Conservation (phyloP, 2,797 vertebrate genomes). For the Lepilemur septentrionalis region DNA sequence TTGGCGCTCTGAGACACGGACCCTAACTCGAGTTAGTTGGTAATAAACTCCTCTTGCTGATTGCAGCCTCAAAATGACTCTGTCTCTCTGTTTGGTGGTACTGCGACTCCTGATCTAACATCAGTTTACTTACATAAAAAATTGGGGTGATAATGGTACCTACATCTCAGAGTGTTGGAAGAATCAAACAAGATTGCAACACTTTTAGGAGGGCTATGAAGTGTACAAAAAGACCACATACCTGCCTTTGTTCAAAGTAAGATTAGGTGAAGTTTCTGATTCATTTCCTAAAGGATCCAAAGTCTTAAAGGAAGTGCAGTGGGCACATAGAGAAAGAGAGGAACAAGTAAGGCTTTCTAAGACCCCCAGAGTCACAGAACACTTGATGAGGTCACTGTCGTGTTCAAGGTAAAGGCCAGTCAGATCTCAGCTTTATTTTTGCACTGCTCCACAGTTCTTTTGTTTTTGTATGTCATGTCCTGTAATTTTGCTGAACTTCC, state of each 20-base stretch:
- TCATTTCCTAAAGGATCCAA: not conserved
- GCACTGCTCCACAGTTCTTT: not conserved
- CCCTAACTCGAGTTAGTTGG: too few relatives aligned
- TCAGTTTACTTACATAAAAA: slow-evolving; percentile 7
- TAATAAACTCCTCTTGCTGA: too few relatives aligned
- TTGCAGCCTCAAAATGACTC: too few relatives aligned
- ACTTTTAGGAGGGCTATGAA: not conserved
- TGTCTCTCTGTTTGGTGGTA: too few relatives aligned
- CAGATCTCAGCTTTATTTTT: not conserved
- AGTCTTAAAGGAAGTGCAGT: not conserved
- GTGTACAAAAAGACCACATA: not conserved
- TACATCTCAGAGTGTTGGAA: not conserved
- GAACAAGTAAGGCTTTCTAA: not conserved
- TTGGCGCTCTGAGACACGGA: too few relatives aligned
- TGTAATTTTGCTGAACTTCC: not conserved
- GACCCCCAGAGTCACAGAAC: not conserved
- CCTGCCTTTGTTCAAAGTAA: not conserved
- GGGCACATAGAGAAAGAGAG: not conserved
- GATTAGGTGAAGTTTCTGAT: not conserved
- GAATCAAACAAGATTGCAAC: not conserved
- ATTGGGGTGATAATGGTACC: not conserved
- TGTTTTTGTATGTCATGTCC: not conserved
- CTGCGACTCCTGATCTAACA: too few relatives aligned
- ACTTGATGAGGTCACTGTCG: not conserved
- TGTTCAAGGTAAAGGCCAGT: not conserved